Conservation (phyloP, 1,140 invertebrate species). For the Magallana angulata region DNA sequence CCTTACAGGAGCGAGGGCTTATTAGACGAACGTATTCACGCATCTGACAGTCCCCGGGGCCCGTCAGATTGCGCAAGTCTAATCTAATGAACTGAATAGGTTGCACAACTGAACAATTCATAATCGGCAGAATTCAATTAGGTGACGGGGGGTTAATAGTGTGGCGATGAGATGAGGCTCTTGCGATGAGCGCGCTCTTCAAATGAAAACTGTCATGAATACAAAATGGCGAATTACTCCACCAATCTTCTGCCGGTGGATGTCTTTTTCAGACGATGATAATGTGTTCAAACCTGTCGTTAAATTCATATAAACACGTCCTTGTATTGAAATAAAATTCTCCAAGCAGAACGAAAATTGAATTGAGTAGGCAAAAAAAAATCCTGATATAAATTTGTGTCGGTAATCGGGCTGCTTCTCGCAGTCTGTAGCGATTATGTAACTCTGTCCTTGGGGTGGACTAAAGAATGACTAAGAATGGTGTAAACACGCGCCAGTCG, state of each 20-base stretch:
- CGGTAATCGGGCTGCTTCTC: neutral
- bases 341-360: constrained; percentile 20
- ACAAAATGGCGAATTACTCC: constrained; percentile 11
- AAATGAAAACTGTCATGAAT: constrained; percentile 34
- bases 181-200: neutral
- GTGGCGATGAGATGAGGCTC: neutral
- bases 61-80: constrained; percentile 27
- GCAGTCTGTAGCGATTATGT: neutral
- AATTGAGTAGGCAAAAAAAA: constrained; percentile 14
- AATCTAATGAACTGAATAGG: constrained; percentile 26
- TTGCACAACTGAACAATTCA: constrained; percentile 33
- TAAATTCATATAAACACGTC: constrained; percentile 26
- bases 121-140: constrained; percentile 29
- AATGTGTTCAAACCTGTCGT: neutral
- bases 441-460: neutral
- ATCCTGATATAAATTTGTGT: neutral
- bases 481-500: too few species aligned
- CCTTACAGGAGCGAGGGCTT: neutral
- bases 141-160: constrained; percentile 27
- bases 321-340: neutral
- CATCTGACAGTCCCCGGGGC: neutral
- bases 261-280: neutral
- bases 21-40: constrained; percentile 19
- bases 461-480: too few species aligned
- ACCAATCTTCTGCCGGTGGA: neutral